Percentiles rank a stretch among this genome's conserved stretches.
phyloP scores from a whole-genome alignment of 2,888 invertebrate species.

The Timema cristinae region DNA sequence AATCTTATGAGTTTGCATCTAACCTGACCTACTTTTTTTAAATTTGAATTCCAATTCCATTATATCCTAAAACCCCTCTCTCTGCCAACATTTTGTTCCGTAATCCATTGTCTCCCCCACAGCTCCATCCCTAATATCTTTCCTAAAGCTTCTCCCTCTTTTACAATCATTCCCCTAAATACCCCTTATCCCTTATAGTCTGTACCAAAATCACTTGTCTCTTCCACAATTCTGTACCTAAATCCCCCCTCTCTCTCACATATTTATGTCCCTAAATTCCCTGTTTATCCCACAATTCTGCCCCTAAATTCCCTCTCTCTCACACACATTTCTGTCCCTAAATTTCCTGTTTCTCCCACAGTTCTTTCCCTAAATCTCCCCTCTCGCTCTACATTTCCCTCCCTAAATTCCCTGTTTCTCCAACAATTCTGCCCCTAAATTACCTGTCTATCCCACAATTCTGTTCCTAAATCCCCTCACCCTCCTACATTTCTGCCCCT shows the following conservation, averaged over 20 bases:
- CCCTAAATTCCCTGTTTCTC: conserved; percentile 1
- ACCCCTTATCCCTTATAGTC: background rate
- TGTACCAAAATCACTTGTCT: background rate
- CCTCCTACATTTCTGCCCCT: background rate
- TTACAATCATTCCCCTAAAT: background rate
- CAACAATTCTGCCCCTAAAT: background rate
- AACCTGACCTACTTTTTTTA: too few species aligned
- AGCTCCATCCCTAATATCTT: background rate
- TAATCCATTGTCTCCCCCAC: background rate
- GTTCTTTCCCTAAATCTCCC: background rate
- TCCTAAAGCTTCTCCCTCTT: background rate
- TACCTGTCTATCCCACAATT: background rate
- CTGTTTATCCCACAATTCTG: background rate
- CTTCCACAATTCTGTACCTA: background rate
- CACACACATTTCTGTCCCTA: background rate
- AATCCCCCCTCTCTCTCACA: background rate
- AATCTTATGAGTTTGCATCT: too few species aligned
- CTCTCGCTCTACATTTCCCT: background rate
- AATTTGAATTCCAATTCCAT: background rate
- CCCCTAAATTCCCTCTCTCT: background rate
- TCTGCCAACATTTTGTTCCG: background rate
- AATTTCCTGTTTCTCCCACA: background rate
- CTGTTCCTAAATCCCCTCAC: background rate
- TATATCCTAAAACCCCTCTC: background rate
- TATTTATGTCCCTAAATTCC: background rate